Percentiles rank a stretch among this genome's conserved stretches.
phyloP scores from a whole-genome alignment of 2,888 invertebrate species.

The Syrphus vitripennis region DNA sequence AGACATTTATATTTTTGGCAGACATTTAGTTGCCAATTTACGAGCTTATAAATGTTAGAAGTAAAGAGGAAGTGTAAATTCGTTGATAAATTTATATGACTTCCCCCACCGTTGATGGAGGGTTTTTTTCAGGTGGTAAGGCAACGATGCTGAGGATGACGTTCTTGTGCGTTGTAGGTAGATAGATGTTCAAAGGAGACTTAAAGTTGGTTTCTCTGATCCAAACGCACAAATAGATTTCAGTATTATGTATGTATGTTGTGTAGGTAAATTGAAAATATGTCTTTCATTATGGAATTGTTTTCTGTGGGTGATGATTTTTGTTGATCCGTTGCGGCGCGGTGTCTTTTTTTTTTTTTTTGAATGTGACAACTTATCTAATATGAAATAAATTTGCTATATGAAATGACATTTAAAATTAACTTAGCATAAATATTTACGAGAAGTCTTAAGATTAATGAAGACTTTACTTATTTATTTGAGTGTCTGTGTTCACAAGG shows the following conservation, averaged over 20 bases:
- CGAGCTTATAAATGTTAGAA: conserved; percentile 11
- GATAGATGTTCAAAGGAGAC: not conserved
- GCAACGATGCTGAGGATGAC: no score
- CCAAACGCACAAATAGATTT: not conserved
- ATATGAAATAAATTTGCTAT: not conserved
- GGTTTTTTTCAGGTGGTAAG: not conserved
- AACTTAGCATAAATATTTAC: not conserved
- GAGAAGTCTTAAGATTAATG: not conserved
- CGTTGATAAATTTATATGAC: conserved; percentile 39
- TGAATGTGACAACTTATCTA: not conserved
- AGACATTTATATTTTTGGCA: conserved; percentile 1
- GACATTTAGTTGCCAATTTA: conserved; percentile 22
- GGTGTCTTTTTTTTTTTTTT: no score
- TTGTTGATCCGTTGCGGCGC: not conserved
- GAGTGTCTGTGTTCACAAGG: no score
- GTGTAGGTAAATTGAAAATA: not conserved
- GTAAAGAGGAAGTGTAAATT: conserved; percentile 38
- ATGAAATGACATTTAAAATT: not conserved
- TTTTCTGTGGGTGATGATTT: not conserved
- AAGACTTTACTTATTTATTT: not conserved
- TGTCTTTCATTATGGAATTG: conserved; percentile 2
- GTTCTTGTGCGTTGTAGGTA: no score
- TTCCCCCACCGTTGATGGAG: not conserved
- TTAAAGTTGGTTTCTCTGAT: not conserved
- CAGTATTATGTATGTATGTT: no score